Conservation (phyloP, 2,113 vertebrate species). For the Sphaerodactylus townsendi region DNA sequence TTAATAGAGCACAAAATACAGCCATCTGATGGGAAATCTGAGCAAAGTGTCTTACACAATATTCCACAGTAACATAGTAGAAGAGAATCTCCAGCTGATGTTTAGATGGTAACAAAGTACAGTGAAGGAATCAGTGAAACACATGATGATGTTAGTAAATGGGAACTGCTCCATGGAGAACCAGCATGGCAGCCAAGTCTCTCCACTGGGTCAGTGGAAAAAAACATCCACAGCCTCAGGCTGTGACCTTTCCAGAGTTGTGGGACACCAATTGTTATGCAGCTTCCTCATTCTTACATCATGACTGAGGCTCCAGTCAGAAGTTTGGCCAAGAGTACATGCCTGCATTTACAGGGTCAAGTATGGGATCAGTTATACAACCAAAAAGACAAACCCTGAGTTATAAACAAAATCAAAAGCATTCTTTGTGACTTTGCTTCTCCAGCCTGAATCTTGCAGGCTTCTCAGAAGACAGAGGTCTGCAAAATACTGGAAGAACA, state of each 20-base stretch:
- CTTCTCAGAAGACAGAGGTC: conserved; percentile 30
- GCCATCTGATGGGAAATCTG: background rate
- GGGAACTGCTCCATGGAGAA: background rate
- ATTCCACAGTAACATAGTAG: background rate
- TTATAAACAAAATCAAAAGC: conserved; percentile 44
- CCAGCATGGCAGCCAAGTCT: background rate
- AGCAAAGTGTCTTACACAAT: background rate
- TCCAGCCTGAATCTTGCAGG: conserved; percentile 9
- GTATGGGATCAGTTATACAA: background rate
- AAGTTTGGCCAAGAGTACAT: background rate
- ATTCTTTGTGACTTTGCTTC: conserved; percentile 30
- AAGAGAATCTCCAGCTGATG: background rate
- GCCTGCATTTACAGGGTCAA: background rate
- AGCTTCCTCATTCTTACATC: background rate
- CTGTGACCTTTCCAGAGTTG: background rate
- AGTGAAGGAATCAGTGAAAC: rapidly evolving
- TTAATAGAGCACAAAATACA: background rate
- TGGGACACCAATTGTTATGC: rapidly evolving
- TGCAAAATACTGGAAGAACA: conserved; percentile 33
- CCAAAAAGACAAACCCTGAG: conserved; percentile 28
- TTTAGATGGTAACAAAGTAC: background rate
- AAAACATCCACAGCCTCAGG: background rate
- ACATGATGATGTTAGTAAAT: background rate
- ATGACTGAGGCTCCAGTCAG: conserved; percentile 4
- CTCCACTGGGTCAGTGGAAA: background rate